Evolutionary conservation across 1,140 invertebrate genomes (phyloP).

Genomic region (Steinernema khuongi): DNA sequence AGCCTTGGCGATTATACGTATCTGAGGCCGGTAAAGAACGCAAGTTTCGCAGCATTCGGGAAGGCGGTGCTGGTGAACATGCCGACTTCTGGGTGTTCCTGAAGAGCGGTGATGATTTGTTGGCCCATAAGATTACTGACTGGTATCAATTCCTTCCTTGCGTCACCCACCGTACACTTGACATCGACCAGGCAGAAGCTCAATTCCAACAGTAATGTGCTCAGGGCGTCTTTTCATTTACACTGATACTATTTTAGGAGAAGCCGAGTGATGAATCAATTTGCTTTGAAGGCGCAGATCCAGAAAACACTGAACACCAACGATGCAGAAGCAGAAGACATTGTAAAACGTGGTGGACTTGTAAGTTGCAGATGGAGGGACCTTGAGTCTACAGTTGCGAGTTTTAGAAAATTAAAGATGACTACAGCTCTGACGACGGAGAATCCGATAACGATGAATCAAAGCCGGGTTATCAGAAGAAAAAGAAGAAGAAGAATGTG

Average conservation of each 20-base stretch:
- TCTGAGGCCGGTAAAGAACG: constrained; percentile 31
- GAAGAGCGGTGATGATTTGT: constrained; percentile 48
- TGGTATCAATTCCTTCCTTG: constrained; percentile 54
- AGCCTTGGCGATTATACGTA: constrained; percentile 50
- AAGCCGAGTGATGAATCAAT: constrained; percentile 56
- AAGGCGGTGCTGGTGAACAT: constrained; percentile 52
- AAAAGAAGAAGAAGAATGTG: constrained; percentile 31
- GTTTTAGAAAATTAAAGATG: constrained; percentile 58
- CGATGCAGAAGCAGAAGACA: constrained; percentile 44
- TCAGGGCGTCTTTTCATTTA: neutral
- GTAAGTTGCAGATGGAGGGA: neutral
- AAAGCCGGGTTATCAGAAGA: constrained; percentile 35
- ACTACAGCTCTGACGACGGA: constrained; percentile 43
- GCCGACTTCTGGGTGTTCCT: constrained; percentile 58
- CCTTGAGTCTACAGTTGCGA: constrained; percentile 9
- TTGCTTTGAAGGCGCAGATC: constrained; percentile 57
- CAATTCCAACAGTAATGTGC: constrained; percentile 42
- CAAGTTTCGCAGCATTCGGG: constrained; percentile 50
- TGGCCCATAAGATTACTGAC: constrained; percentile 54
- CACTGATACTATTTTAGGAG: constrained; percentile 32
- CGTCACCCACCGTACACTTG: constrained; percentile 44
- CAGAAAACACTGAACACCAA: constrained; percentile 42
- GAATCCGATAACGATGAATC: constrained; percentile 41
- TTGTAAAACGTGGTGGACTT: constrained; percentile 16
- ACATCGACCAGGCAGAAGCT: constrained; percentile 57